Evolutionary conservation across 1,140 invertebrate species (phyloP).

Genomic region (Pogonognathellus flavescens): DNA sequence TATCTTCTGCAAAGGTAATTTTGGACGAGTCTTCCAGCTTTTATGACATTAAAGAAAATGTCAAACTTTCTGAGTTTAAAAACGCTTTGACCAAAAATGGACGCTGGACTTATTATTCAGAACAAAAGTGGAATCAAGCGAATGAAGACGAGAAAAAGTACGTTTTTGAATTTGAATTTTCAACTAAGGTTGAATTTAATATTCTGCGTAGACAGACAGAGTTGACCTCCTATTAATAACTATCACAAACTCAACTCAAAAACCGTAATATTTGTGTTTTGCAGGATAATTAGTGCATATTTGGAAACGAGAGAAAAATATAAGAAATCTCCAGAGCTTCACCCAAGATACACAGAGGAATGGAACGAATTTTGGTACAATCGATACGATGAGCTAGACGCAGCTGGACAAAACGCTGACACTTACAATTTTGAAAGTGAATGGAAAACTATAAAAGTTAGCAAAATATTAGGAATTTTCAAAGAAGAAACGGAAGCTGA

Average conservation of each 20-base stretch:
- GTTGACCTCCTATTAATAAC: neutral
- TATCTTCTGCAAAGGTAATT: neutral
- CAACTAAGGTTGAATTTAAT: neutral
- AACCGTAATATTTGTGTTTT: neutral
- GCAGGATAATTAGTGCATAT: neutral
- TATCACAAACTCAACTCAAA: too few species aligned
- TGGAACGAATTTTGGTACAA: constrained; percentile 33
- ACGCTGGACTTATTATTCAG: neutral
- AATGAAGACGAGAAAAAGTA: neutral
- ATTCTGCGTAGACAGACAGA: neutral
- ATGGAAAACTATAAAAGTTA: neutral
- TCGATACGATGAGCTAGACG: neutral
- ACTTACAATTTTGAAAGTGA: neutral
- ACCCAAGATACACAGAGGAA: neutral
- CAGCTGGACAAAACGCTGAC: neutral
- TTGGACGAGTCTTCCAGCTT: constrained; percentile 8
- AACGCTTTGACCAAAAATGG: neutral
- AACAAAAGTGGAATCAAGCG: neutral
- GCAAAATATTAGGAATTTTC: neutral
- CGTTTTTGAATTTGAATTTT: neutral
- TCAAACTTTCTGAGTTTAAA: neutral
- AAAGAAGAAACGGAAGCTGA: constrained; percentile 2
- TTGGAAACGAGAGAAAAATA: neutral
- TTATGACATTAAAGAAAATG: constrained; percentile 4
- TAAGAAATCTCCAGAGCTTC: neutral